Evolutionary conservation across 2,113 vertebrate species (phyloP).

Genomic region (Scolopax mira): DNA sequence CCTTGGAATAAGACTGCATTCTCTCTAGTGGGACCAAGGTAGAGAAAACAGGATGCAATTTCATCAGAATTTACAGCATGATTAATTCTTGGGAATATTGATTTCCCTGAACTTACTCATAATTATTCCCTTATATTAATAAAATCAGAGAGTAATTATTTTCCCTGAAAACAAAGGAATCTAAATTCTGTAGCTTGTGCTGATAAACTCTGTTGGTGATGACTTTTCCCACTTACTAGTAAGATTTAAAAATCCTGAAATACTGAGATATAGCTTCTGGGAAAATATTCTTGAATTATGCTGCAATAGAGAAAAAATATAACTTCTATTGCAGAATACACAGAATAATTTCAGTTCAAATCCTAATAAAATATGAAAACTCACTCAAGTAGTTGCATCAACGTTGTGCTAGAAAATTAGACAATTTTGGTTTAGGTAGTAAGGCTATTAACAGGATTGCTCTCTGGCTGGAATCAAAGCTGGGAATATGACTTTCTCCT

Average conservation of each 20-base stretch:
- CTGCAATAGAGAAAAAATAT: neutral
- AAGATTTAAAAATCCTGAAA: neutral
- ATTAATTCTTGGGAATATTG: neutral
- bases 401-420: neutral
- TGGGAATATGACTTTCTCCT: neutral
- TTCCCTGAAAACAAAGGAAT: neutral
- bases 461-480: neutral
- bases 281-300: neutral
- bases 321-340: neutral
- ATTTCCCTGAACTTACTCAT: neutral
- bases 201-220: neutral
- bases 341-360: neutral
- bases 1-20: neutral
- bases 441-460: neutral
- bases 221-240: neutral
- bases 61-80: neutral
- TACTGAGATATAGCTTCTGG: neutral
- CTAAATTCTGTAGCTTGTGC: neutral
- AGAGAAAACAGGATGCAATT: neutral
- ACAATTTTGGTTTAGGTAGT: neutral
- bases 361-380: neutral
- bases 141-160: neutral
- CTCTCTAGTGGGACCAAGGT: neutral
- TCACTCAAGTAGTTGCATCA: neutral
- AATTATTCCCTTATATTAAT: neutral